Evolutionary conservation across 1,140 invertebrate species (phyloP).

Genomic region (Hypsibius dujardini): DNA sequence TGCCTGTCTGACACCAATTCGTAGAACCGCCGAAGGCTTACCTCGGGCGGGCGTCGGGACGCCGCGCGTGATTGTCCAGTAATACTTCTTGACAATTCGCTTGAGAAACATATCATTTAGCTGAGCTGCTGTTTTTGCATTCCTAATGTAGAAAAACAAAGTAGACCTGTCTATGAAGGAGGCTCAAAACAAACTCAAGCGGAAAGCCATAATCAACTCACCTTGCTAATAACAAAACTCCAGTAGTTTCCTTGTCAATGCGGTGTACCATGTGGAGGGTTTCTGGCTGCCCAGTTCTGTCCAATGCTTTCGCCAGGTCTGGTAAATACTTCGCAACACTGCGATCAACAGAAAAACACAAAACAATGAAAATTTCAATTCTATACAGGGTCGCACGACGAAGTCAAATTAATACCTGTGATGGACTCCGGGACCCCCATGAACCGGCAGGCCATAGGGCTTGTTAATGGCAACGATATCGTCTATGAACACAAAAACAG

Average conservation of each 20-base stretch:
- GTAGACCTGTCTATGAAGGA: too few relatives aligned
- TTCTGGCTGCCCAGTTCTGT: slow-evolving; percentile 23
- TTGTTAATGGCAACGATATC: slow-evolving; percentile 37
- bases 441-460: slow-evolving; percentile 36
- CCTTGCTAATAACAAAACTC: slow-evolving; percentile 32
- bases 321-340: slow-evolving; percentile 32
- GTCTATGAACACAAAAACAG: slow-evolving; percentile 26
- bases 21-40: too few relatives aligned
- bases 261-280: slow-evolving; percentile 37
- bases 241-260: slow-evolving; percentile 39
- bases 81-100: slow-evolving; percentile 36
- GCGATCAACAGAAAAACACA: slow-evolving; percentile 28
- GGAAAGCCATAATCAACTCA: too few relatives aligned
- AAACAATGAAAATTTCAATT: too few relatives aligned
- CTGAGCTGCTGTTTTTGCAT: slow-evolving; percentile 30
- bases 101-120: slow-evolving; percentile 35
- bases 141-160: too few relatives aligned
- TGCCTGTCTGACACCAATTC: too few relatives aligned
- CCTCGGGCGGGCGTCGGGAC: slow-evolving; percentile 34
- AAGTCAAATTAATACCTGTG: too few relatives aligned
- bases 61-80: slow-evolving; percentile 38
- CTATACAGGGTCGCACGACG: too few relatives aligned
- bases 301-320: slow-evolving; percentile 27
- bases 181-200: too few relatives aligned
- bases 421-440: too few relatives aligned